Evolutionary conservation across 2,888 invertebrate species (phyloP), one percentile per base, ranked within the genome.

Genomic region (Himalopsyche kuldschensis): DNA sequence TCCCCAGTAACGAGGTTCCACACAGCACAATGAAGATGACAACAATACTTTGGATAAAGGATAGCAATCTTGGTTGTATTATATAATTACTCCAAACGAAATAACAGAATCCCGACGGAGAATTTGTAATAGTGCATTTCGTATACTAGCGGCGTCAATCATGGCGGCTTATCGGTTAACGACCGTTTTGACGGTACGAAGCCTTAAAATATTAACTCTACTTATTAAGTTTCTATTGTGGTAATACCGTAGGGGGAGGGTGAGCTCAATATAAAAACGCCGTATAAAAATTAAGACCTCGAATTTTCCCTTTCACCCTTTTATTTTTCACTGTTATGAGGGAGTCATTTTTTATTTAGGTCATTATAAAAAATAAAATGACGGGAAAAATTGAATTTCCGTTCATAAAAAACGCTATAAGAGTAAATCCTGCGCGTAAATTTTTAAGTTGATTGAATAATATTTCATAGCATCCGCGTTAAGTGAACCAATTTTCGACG

Each of bases 21-120:
- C 48, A 77, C 63, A 79, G 46, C 76, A 81, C 83, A 84, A 84
- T 82, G 82, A 55, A 47, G 78, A 80, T 76, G 80, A 82, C 82
- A 80, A 84, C 80, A 84, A 82, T 81, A 82, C 78, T 81, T 77
- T 47, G 81, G 84, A 83, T 85, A 81, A 83, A 77, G 83, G 85
- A 85, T 81, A 81, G 46, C 83, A 76, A 80, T 82, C 85, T 75
- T 48, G 78, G 83, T 79, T 69, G 79, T 83, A 76, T 81, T 84
- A 81, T 78, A 81, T 84, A 84, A 84, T 84, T 84, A 84, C 82
- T 76, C 55, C 35, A 46, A 48, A 48, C 75, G 35, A 81, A 81
- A 81, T 81, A 81, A 81, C 78, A 81, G 69, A 63, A 41, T 78
- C 83, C 83, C 81, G 75, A 35, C 27, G 81, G 47, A 79, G 69